Conservation (phyloP, 2,797 vertebrate species). For the Lutjanus argentimaculatus region DNA sequence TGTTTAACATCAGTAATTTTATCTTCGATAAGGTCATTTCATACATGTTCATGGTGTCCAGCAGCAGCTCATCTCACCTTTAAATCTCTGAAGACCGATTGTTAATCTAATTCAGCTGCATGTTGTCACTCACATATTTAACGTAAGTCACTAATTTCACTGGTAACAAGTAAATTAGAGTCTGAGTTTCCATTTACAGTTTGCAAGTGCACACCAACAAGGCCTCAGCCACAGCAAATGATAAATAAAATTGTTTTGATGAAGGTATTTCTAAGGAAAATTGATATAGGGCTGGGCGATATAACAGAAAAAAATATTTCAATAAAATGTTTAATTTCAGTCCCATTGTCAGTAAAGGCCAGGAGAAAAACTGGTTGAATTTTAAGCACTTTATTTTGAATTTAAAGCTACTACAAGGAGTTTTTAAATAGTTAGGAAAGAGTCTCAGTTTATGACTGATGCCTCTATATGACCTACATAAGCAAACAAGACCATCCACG, state of each 20-base stretch:
- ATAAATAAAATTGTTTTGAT: not conserved
- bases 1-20: not conserved
- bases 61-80: not conserved
- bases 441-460: too few relatives aligned
- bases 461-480: too few relatives aligned
- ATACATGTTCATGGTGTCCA: not conserved
- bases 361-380: too few relatives aligned
- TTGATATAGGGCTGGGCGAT: too few relatives aligned
- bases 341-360: too few relatives aligned
- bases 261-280: too few relatives aligned
- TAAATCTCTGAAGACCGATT: not conserved
- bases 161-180: not conserved
- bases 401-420: too few relatives aligned
- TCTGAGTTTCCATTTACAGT: not conserved
- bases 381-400: too few relatives aligned
- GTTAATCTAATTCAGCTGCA: not conserved
- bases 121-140: not conserved
- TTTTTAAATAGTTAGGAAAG: too few relatives aligned
- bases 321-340: too few relatives aligned
- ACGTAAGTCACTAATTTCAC: not conserved
- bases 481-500: too few relatives aligned
- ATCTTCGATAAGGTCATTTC: not conserved
- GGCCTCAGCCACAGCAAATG: not conserved
- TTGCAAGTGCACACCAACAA: not conserved
- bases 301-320: too few relatives aligned